phyloP scores from a whole-genome alignment of 2,797 vertebrate species.

The Melanogrammus aeglefinus region DNA sequence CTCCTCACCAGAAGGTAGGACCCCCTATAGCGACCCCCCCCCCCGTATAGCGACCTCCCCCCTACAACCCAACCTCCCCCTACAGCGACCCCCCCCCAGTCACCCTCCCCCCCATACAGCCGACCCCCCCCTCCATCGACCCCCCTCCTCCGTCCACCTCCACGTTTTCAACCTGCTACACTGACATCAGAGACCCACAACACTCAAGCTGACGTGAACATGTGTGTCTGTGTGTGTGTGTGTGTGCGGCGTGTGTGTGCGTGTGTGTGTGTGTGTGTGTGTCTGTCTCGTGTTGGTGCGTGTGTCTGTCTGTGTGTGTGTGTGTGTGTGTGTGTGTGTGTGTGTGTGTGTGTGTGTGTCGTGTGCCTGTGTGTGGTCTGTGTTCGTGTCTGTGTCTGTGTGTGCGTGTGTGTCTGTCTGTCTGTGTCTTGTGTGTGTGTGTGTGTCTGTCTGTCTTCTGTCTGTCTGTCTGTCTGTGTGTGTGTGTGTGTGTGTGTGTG shows the following conservation, averaged over 20 bases:
- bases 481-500: not conserved
- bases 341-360: not conserved
- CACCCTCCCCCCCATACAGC: no score
- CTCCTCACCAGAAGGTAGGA: slow-evolving; percentile 84
- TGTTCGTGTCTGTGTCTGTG: not conserved
- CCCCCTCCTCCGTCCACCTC: no score
- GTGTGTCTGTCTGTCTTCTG: not conserved
- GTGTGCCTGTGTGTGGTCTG: not conserved
- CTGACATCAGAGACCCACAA: not conserved
- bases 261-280: not conserved
- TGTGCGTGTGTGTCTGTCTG: not conserved
- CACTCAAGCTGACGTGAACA: not conserved
- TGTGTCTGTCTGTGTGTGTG: not conserved
- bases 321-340: not conserved
- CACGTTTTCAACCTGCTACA: not conserved
- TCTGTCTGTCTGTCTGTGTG: not conserved
- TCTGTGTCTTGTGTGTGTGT: not conserved
- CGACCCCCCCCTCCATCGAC: no score
- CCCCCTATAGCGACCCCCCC: not conserved
- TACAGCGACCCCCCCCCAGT: no score
- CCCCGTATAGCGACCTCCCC: no score
- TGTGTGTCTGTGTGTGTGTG: not conserved
- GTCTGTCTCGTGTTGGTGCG: no score
- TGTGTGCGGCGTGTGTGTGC: not conserved
- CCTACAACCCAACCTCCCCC: no score